Conservation (phyloP, 2,888 invertebrate species). For the Vandiemenella viatica region DNA sequence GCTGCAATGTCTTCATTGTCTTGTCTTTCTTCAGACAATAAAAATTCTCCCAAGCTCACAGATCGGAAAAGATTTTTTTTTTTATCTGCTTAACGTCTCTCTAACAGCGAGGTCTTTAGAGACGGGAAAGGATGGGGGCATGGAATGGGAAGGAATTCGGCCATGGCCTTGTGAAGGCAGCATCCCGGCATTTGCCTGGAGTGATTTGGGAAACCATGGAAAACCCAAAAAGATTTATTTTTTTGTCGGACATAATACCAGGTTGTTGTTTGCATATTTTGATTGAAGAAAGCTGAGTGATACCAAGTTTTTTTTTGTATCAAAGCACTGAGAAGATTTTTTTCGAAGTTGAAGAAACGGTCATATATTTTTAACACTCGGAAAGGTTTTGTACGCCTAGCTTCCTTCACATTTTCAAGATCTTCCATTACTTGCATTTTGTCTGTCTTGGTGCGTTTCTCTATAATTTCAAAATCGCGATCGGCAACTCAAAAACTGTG, state of each 20-base stretch:
- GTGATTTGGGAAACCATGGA: too few relatives aligned
- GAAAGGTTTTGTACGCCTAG: background rate
- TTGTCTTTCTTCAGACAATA: background rate
- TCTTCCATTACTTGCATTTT: too few relatives aligned
- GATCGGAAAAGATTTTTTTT: background rate
- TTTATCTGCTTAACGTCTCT: too few relatives aligned
- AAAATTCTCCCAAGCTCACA: background rate
- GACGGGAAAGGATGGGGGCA: too few relatives aligned
- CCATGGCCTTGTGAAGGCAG: too few relatives aligned
- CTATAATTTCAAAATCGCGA: background rate
- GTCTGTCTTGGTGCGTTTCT: background rate
- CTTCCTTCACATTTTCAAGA: background rate
- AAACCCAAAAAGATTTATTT: too few relatives aligned
- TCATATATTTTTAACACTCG: background rate
- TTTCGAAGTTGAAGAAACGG: background rate
- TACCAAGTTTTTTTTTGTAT: background rate
- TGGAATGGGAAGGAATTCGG: too few relatives aligned
- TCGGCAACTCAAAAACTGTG: background rate
- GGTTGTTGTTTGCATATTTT: background rate
- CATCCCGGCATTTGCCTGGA: too few relatives aligned
- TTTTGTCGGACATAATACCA: background rate
- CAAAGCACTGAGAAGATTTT: background rate
- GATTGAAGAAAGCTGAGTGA: background rate
- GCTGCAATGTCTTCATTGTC: background rate
- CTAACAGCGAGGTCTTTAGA: too few relatives aligned